phyloP scores from a whole-genome alignment of 2,113 vertebrate genomes.

The Cervus canadensis region DNA sequence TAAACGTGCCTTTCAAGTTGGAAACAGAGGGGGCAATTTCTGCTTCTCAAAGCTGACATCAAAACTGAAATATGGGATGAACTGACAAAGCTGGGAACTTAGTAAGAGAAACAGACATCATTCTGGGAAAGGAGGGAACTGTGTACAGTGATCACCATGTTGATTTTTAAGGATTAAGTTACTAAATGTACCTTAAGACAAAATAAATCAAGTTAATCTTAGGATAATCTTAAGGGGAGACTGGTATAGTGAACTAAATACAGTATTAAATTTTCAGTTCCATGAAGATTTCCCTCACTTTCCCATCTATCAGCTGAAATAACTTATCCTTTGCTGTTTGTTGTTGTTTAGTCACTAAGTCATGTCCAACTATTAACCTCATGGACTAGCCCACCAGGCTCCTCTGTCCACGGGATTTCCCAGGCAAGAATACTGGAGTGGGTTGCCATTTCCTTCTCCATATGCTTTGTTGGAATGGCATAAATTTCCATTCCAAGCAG shows the following conservation, averaged over 20 bases:
- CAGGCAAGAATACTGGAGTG: neutral
- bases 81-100: neutral
- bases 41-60: neutral
- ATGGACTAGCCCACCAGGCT: neutral
- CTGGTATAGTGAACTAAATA: neutral
- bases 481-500: neutral
- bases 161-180: slow-evolving; percentile 35
- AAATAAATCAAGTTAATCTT: slow-evolving; percentile 34
- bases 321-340: neutral
- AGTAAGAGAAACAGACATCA: neutral
- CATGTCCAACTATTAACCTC: neutral
- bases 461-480: neutral
- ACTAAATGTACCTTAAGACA: slow-evolving; percentile 22
- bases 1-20: slow-evolving; percentile 5
- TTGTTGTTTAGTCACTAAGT: neutral
- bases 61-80: slow-evolving; percentile 15
- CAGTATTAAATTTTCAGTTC: neutral
- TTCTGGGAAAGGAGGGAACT: neutral
- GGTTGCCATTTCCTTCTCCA: neutral
- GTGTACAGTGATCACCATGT: neutral
- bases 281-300: neutral
- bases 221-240: neutral
- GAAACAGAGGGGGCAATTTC: neutral
- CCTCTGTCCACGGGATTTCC: neutral
- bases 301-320: neutral